phyloP scores from a whole-genome alignment of 2,888 invertebrate species.

The Melieria omissa region DNA sequence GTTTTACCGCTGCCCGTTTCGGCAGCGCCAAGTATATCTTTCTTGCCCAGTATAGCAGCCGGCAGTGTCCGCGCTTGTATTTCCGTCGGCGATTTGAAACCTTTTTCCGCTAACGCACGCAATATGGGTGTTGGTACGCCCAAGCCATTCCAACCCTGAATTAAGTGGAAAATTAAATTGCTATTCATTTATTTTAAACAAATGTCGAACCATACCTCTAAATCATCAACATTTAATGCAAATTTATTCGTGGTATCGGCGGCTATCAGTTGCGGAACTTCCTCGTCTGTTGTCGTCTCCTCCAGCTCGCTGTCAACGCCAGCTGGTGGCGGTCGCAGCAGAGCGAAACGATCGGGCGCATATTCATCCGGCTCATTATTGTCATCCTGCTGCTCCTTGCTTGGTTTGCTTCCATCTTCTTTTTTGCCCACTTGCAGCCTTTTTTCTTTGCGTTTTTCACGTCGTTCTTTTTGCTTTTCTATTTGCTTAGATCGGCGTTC shows the following conservation, averaged over 20 bases:
- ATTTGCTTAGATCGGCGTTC: constrained; percentile 49
- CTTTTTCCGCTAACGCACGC: constrained; percentile 78
- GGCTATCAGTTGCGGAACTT: constrained; percentile 35
- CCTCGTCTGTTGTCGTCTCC: constrained; percentile 40
- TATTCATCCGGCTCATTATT: constrained; percentile 41
- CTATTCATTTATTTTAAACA: background rate
- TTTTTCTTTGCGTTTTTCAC: constrained; percentile 51
- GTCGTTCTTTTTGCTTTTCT: constrained; percentile 50
- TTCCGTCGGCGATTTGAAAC: constrained; percentile 85
- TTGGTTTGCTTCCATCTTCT: constrained; percentile 42
- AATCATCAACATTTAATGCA: constrained; percentile 46
- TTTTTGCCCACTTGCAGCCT: constrained; percentile 8
- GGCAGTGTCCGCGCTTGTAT: constrained; percentile 87
- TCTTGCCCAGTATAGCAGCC: constrained; percentile 83
- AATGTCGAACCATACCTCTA: constrained; percentile 44
- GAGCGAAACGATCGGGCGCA: constrained; percentile 53
- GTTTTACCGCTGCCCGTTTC: constrained; percentile 99
- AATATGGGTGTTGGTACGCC: constrained; percentile 76
- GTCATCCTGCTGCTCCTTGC: constrained; percentile 34
- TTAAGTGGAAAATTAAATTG: background rate
- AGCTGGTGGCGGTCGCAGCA: constrained; percentile 54
- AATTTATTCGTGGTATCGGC: background rate
- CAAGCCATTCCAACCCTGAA: constrained; percentile 73
- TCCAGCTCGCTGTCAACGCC: constrained; percentile 39
- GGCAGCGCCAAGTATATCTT: constrained; percentile 97